Percentiles rank a stretch among this genome's conserved stretches.
Evolutionary conservation across 2,888 invertebrate species (phyloP).

Genomic region (Griposia aprilina): DNA sequence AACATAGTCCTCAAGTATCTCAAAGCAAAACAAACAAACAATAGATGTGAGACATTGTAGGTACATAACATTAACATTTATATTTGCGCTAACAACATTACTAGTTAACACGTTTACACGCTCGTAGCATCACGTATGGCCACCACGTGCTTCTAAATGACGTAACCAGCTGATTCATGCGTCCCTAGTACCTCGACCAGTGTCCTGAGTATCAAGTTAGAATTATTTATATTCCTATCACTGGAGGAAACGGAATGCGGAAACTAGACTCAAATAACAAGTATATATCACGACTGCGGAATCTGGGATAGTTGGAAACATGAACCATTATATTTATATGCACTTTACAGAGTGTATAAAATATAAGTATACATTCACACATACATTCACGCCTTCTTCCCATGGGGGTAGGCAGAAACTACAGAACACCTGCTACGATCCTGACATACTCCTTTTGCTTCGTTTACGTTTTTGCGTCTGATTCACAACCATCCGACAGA

Average conservation of each 20-base stretch:
- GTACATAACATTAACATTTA: conserved; percentile 68
- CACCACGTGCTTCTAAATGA: conserved; percentile 73
- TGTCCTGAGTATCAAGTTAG: conserved; percentile 50
- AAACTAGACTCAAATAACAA: conserved; percentile 45
- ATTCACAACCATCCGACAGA: no score
- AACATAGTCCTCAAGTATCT: conserved; percentile 33
- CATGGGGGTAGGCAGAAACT: background rate
- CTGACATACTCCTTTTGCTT: no score
- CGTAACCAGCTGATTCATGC: conserved; percentile 66
- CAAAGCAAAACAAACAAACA: conserved; percentile 69
- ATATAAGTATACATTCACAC: background rate
- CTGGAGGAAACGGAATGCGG: conserved; percentile 63
- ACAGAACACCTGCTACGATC: background rate
- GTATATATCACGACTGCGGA: conserved; percentile 21
- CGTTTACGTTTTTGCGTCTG: no score
- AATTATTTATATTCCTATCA: conserved; percentile 51
- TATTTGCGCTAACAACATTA: conserved; percentile 63
- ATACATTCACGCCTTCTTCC: background rate
- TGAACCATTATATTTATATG: conserved; percentile 8
- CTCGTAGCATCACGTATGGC: conserved; percentile 65
- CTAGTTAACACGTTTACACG: conserved; percentile 68
- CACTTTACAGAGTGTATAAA: background rate
- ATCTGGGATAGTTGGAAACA: conserved; percentile 1
- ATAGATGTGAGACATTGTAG: conserved; percentile 59
- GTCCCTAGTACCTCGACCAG: conserved; percentile 21